Evolutionary conservation across 2,888 invertebrate species (phyloP).

Genomic region (Itoplectis maculator): DNA sequence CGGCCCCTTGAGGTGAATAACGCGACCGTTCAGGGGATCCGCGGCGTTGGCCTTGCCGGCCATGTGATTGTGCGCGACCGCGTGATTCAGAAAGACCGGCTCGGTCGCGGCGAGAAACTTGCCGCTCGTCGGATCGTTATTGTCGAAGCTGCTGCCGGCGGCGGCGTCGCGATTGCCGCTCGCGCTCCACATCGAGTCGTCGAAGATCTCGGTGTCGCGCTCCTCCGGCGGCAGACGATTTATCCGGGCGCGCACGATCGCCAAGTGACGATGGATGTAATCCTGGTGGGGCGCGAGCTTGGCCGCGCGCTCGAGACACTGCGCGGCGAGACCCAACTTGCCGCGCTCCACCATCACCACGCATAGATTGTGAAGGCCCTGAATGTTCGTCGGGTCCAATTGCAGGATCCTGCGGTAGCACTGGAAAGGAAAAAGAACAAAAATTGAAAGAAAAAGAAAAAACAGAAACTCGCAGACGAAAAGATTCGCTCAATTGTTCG

Average conservation of each 20-base stretch:
- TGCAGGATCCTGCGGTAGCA: constrained; percentile 96
- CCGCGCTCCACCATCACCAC: constrained; percentile 98
- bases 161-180: constrained; percentile 52
- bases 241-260: constrained; percentile 92
- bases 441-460: not conserved
- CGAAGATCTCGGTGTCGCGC: constrained; percentile 78
- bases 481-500: not conserved
- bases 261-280: constrained; percentile 95
- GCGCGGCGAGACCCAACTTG: constrained; percentile 92
- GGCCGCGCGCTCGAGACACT: constrained; percentile 93
- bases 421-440: constrained; percentile 85
- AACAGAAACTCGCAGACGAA: not conserved
- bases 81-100: constrained; percentile 78
- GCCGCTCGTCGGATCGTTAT: constrained; percentile 72
- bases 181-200: constrained; percentile 78
- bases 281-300: constrained; percentile 94
- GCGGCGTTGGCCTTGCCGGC: constrained; percentile 72
- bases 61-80: constrained; percentile 79
- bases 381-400: constrained; percentile 95
- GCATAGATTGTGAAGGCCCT: constrained; percentile 97
- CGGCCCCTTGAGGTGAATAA: constrained; percentile 77
- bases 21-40: constrained; percentile 74
- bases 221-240: constrained; percentile 80
- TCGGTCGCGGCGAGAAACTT: constrained; percentile 78
- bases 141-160: constrained; percentile 73